Conservation (phyloP, 2,888 invertebrate genomes). For the Cryptocheilus praepositus region DNA sequence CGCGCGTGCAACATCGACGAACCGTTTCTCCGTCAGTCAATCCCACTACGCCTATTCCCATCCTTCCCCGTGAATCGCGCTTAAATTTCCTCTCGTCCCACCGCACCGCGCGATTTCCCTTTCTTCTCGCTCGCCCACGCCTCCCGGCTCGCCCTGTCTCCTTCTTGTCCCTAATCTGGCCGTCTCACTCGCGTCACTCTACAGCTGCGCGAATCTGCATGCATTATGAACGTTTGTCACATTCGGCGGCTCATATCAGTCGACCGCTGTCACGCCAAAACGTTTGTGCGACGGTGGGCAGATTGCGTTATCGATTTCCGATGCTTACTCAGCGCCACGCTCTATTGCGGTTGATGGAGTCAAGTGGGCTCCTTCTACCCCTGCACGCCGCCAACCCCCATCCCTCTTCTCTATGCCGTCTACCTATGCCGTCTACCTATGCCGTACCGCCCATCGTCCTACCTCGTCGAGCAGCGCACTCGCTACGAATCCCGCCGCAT, state of each 20-base stretch:
- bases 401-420: background rate
- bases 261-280: slow-evolving; percentile 47
- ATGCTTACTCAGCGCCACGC: slow-evolving; percentile 51
- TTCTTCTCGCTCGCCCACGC: background rate
- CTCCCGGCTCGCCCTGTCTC: background rate
- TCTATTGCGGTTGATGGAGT: slow-evolving; percentile 48
- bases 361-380: slow-evolving; percentile 37
- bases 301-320: slow-evolving; percentile 65
- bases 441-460: background rate
- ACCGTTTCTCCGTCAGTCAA: no score
- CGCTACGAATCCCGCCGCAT: no score
- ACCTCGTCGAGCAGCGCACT: background rate
- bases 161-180: background rate
- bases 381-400: background rate
- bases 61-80: slow-evolving; percentile 1
- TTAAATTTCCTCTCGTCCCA: slow-evolving; percentile 7
- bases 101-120: background rate
- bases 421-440: background rate
- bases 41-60: background rate
- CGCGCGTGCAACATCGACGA: background rate
- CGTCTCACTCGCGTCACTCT: background rate
- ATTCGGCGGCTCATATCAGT: slow-evolving; percentile 49
- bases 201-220: slow-evolving; percentile 29
- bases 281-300: slow-evolving; percentile 50
- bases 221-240: slow-evolving; percentile 56